Percentiles rank a stretch among this genome's conserved stretches.
Conservation (phyloP, 2,113 vertebrate genomes). For the Halcyon senegalensis region DNA sequence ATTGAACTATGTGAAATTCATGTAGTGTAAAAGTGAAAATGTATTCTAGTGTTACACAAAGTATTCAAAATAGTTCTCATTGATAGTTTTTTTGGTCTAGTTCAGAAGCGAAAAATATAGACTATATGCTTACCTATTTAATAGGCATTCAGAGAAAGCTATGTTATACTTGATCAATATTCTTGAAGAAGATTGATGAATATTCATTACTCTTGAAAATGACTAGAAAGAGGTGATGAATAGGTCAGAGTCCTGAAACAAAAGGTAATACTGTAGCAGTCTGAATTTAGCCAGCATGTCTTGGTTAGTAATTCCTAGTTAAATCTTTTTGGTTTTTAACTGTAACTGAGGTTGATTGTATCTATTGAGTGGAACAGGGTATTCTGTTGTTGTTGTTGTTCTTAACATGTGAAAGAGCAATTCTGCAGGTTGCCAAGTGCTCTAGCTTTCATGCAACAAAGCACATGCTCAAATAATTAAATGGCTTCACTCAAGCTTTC, state of each 20-base stretch:
- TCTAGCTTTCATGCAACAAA: neutral
- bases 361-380: neutral
- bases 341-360: neutral
- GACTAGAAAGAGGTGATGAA: neutral
- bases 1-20: neutral
- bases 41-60: neutral
- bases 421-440: neutral
- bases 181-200: neutral
- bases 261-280: neutral
- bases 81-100: neutral
- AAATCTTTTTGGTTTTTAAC: neutral
- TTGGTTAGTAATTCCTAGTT: neutral
- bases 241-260: neutral
- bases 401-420: neutral
- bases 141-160: neutral
- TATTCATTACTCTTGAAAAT: neutral
- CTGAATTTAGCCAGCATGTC: neutral
- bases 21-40: neutral
- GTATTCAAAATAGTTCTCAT: neutral
- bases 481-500: neutral
- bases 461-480: neutral
- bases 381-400: neutral
- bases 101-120: neutral
- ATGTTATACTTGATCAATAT: neutral
- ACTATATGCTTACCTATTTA: neutral